Evolutionary conservation across 1,140 invertebrate genomes (phyloP).

Genomic region (Zaprionus vittiger): DNA sequence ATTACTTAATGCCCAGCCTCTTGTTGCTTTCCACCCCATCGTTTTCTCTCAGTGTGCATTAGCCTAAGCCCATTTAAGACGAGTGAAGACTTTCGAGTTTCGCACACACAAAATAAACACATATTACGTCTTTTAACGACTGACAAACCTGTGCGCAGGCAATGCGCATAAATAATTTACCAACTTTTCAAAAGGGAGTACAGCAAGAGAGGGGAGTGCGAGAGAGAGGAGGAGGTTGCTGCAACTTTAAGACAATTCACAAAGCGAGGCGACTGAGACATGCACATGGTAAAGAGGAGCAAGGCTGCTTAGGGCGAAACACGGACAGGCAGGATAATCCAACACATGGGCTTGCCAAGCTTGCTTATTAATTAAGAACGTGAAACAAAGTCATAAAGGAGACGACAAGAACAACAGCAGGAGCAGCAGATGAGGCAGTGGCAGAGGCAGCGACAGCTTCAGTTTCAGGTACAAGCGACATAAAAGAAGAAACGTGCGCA

Average conservation of each 20-base stretch:
- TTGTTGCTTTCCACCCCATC: background rate
- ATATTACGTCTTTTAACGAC: constrained; percentile 23
- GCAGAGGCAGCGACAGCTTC: background rate
- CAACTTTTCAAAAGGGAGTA: constrained; percentile 1
- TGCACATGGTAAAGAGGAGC: constrained; percentile 50
- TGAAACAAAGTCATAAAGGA: constrained; percentile 78
- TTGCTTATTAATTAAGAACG: constrained; percentile 80
- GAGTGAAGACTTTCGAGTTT: background rate
- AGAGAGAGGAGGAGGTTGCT: background rate
- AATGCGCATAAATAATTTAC: constrained; percentile 36
- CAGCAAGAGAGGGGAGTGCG: background rate
- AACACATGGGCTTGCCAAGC: constrained; percentile 53
- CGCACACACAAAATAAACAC: background rate
- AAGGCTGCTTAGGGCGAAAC: constrained; percentile 50
- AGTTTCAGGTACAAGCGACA: constrained; percentile 43
- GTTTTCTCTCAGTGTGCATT: background rate
- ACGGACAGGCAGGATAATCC: constrained; percentile 62
- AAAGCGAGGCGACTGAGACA: constrained; percentile 34
- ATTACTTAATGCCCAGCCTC: background rate
- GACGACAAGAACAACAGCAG: constrained; percentile 50
- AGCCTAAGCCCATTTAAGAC: background rate
- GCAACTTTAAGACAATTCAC: constrained; percentile 43
- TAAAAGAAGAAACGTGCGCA: constrained; percentile 32
- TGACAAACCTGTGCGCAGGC: constrained; percentile 9
- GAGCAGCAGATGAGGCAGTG: background rate